Evolutionary conservation across 2,797 vertebrate genomes (phyloP).

Genomic region (Cheirogaleus major): DNA sequence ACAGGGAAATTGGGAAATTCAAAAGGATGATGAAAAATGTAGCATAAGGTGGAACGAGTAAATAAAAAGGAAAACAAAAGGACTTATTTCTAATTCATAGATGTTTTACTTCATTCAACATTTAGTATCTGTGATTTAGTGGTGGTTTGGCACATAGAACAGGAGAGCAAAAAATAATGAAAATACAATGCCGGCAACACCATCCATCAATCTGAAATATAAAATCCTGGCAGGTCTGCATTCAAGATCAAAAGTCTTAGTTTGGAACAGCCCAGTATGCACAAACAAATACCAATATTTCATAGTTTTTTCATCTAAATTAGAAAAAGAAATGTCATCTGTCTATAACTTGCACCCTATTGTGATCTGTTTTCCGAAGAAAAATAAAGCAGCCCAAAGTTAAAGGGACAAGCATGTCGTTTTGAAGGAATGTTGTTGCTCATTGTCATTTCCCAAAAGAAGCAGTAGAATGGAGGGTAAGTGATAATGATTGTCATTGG

Average conservation of each 20-base stretch:
- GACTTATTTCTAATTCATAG: constrained; percentile 63
- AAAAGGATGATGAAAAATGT: constrained; percentile 13
- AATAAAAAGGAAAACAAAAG: constrained; percentile 1
- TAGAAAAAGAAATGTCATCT: constrained; percentile 62
- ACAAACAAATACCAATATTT: constrained; percentile 55
- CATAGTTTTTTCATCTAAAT: constrained; percentile 66
- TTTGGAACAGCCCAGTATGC: neutral
- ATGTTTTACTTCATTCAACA: constrained; percentile 56
- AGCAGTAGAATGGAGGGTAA: neutral
- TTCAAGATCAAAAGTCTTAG: constrained; percentile 55
- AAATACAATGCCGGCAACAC: constrained; percentile 37
- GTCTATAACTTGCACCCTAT: neutral
- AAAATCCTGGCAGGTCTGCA: neutral
- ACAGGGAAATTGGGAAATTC: neutral
- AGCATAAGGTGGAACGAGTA: constrained; percentile 1
- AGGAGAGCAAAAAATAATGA: constrained; percentile 65
- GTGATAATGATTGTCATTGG: neutral
- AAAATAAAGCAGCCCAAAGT: neutral
- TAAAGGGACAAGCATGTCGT: neutral
- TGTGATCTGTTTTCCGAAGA: neutral
- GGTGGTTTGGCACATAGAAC: constrained; percentile 44
- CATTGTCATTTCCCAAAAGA: neutral
- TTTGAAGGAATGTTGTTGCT: neutral
- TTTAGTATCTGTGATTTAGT: constrained; percentile 63
- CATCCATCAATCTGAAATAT: constrained; percentile 60